phyloP scores from a whole-genome alignment of 2,797 vertebrate species.

The Arremon aurantiirostris region DNA sequence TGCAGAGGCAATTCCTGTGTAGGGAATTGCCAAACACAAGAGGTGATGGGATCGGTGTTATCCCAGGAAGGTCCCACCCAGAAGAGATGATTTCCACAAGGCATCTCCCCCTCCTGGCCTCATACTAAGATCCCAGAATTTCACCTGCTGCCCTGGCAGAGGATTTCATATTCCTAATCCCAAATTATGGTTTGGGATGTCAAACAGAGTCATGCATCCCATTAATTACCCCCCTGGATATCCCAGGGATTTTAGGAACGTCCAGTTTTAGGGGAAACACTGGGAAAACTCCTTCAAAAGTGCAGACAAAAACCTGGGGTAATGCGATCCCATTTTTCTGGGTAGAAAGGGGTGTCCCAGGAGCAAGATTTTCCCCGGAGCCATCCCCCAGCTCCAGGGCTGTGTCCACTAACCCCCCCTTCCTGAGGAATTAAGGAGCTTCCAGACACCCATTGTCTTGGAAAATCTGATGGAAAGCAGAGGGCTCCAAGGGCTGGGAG shows the following conservation, averaged over 20 bases:
- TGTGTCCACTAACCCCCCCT: background rate
- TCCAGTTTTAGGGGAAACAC: accelerated
- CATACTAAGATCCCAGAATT: background rate
- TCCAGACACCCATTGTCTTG: slow-evolving; percentile 47
- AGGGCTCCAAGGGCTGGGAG: slow-evolving; percentile 35
- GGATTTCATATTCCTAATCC: background rate
- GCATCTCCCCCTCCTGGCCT: background rate
- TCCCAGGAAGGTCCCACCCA: background rate
- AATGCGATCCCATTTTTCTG: accelerated
- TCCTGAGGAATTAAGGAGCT: slow-evolving; percentile 17
- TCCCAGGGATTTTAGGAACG: accelerated
- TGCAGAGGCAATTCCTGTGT: background rate
- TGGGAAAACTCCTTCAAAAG: background rate
- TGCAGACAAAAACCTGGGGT: background rate
- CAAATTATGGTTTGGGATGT: background rate
- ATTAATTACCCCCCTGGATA: background rate
- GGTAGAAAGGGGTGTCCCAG: background rate
- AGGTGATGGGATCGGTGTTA: background rate
- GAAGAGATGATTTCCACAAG: background rate
- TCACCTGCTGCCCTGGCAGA: background rate
- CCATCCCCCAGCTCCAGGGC: background rate
- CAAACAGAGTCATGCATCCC: background rate
- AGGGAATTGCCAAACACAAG: background rate
- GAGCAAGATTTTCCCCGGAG: accelerated
- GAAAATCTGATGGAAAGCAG: slow-evolving; percentile 33